phyloP scores from a whole-genome alignment of 2,888 invertebrate species.

The Netelia fuscicornis region DNA sequence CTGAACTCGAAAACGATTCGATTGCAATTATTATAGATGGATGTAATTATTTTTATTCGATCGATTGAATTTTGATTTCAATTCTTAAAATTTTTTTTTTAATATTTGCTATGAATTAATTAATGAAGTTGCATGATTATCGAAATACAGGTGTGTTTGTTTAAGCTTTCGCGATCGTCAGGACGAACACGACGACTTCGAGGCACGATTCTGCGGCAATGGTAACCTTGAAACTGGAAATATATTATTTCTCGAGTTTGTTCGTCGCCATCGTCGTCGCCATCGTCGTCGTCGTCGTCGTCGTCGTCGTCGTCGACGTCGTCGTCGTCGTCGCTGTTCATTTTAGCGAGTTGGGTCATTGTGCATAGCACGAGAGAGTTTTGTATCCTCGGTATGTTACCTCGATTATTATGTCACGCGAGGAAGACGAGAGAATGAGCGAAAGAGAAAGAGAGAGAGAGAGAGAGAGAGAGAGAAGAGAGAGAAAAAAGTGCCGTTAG shows the following conservation, averaged over 20 bases:
- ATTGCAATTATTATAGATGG: not conserved
- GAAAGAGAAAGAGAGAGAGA: not conserved
- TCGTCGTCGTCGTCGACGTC: not conserved
- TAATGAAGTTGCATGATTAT: not conserved
- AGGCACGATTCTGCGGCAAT: slow-evolving; percentile 25
- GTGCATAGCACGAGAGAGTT: not conserved
- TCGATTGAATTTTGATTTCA: not conserved
- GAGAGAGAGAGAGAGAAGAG: not conserved
- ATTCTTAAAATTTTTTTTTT: not conserved
- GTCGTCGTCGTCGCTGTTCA: not conserved
- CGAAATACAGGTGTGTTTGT: slow-evolving; percentile 16
- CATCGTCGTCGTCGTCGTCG: not conserved
- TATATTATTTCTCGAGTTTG: not conserved
- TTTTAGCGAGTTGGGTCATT: not conserved
- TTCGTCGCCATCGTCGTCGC: not conserved
- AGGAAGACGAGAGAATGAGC: slow-evolving; percentile 5
- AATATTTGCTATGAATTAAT: not conserved
- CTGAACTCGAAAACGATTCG: too few relatives aligned
- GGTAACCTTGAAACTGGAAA: slow-evolving; percentile 20
- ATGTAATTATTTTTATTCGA: not conserved
- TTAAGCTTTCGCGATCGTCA: not conserved
- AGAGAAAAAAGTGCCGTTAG: not conserved
- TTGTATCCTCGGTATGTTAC: not conserved
- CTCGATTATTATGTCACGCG: slow-evolving; percentile 37
- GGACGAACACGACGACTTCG: not conserved